Evolutionary conservation across 2,113 vertebrate species (phyloP), one percentile per base, ranked within the genome.

Genomic region (Oxygymnocypris stewartii): DNA sequence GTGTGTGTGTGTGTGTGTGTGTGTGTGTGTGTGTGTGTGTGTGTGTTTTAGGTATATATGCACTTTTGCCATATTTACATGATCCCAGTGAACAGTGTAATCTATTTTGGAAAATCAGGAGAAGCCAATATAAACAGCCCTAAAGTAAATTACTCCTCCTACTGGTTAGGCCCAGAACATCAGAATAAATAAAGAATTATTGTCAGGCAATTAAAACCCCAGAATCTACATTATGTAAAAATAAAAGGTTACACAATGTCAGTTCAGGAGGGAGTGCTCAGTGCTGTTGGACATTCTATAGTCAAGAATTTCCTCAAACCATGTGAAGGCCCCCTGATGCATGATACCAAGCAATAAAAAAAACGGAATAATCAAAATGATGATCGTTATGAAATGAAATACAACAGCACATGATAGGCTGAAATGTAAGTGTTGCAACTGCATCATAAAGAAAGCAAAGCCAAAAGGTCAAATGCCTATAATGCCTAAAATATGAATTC

Each of bases 131-230:
- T 42, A 67, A 84, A 80, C 31, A 82, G 31, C 77, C 61, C 42
- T 25, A 51, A 81, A 65, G 63, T 18, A 71, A 84, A 71, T 61
- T 59, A 88, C 54, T 74, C 78, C 84, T 82, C 79, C 69, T 82
- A 67, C 83, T 82, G 87, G 69, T 44, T 20, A 63, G 25, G 57
- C 40, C 77, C 8, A 78, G 85, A 76, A 85, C 83, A 74, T 84
- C 82, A 54, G 67, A 73, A 84, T 61, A 81, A 88, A 88, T 71
- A 80, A 80, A 49, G 16, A 84, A 79, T 10, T 73, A 23, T n/a
- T 80, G 63, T 73, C n/a, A 87, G 69, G 35, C 57, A 76, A 65
- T 76, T 79, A 74, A 82, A 75, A 65, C 67, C 31, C 23, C 57
- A 65, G 54, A 74, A 76, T 67, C 31, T 5, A 25, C 40, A 65